Percentiles rank a stretch among this genome's conserved stretches.
Conservation (phyloP, 2,113 vertebrate species). For the Vicugna pacos region DNA sequence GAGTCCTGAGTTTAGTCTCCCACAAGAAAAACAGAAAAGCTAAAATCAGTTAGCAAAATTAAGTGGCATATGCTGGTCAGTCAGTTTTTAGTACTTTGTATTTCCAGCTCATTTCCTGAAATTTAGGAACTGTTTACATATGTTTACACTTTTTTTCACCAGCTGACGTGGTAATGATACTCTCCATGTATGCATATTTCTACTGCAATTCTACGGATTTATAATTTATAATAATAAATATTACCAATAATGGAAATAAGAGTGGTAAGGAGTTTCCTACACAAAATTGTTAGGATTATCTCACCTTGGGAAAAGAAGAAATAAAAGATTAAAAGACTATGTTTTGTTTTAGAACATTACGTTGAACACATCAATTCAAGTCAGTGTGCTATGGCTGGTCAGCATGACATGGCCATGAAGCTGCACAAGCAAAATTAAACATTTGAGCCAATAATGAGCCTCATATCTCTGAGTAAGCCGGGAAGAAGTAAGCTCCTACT, state of each 20-base stretch:
- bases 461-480: not conserved
- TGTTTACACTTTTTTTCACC: not conserved
- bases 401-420: not conserved
- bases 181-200: not conserved
- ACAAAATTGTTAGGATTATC: not conserved
- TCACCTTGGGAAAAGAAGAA: not conserved
- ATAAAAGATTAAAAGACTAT: not conserved
- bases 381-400: not conserved
- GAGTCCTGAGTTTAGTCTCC: not conserved
- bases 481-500: not conserved
- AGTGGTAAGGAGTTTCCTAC: not conserved
- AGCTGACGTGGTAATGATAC: not conserved
- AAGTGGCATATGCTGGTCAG: not conserved
- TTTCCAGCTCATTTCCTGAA: conserved; percentile 7
- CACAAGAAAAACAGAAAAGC: not conserved
- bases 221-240: not conserved
- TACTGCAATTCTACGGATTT: not conserved
- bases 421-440: not conserved
- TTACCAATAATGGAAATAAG: not conserved
- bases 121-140: not conserved
- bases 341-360: not conserved
- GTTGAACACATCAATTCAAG: not conserved
- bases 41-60: not conserved
- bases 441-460: not conserved
- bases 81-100: not conserved